Base-by-base conservation (phyloP, 2,888 invertebrate genomes). In the Frankliniella intonsa region DNA sequence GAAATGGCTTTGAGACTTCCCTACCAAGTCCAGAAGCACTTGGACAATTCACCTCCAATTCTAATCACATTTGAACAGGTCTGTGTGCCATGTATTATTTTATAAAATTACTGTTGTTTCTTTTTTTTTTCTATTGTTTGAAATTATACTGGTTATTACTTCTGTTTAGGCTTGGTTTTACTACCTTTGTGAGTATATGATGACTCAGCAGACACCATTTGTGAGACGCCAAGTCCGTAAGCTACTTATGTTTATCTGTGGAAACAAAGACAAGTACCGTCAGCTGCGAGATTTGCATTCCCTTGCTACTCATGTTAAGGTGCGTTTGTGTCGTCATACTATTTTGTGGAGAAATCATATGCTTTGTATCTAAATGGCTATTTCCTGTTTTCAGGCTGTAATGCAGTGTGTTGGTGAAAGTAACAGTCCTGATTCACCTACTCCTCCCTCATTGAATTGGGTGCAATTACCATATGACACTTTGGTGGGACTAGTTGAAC, bases 201-300 rank as follows among this genome's bases (percentile, higher is more conserved):
- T 98, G 95, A 94, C 95, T 81, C 94, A 94, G 84, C 95, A 96
- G 87, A 95, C 97, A n/a, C 96, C 97, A 12, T 93, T 93, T 86
- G 93, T 95, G 0, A 91, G 97, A 85, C 92, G 97, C 84, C 97
- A 98, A 91, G 95, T 95, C 0, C 92, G 98, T 82, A 98, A 98
- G 88, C 89, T 99, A 25, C 88, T 99, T 25, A 90, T 98, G 84
- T 94, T 97, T 85, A 93, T 98, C 84, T 97, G 98, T 87, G 98
- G 97, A 38, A 97, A 95, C 82, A 97, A 98, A 87, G 98, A 99
- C 85, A 96, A 96, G 82, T 99, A 99, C 89, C 92, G 98, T 0
- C 95, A 97, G 87, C 90, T 97, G 84, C 92, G 98, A 79, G 99
- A 99, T 90, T 92, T 97, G 19, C 97, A 98, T 88, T 95, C 97